Conservation (phyloP, 2,888 invertebrate species). For the Empis livida region DNA sequence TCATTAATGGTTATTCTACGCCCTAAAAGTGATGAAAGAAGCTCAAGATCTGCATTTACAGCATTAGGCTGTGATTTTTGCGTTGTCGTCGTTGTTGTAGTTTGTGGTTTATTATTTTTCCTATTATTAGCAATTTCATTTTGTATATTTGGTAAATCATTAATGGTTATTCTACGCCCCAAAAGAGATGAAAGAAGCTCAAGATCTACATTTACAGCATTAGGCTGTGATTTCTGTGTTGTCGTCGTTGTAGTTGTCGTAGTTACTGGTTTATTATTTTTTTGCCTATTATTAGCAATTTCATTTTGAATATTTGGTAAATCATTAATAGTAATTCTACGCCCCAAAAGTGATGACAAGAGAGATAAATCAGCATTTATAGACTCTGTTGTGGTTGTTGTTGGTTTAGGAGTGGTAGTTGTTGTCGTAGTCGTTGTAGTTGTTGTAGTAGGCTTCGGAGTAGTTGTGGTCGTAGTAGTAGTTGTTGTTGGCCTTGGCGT, state of each 20-base stretch:
- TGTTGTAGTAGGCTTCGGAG: constrained; percentile 15
- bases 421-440: constrained; percentile 8
- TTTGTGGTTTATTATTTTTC: constrained; percentile 21
- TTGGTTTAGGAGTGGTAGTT: constrained; percentile 10
- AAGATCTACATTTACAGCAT: constrained; percentile 19
- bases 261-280: constrained; percentile 11
- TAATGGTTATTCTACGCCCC: constrained; percentile 18
- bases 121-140: neutral
- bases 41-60: constrained; percentile 19
- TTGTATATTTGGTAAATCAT: constrained; percentile 12
- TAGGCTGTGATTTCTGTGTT: constrained; percentile 5
- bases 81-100: constrained; percentile 12
- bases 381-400: constrained; percentile 11
- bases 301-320: constrained; percentile 7
- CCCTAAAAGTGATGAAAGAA: constrained; percentile 18
- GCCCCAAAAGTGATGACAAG: constrained; percentile 19
- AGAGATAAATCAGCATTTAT: constrained; percentile 20
- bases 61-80: constrained; percentile 4
- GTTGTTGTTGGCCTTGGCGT: constrained; percentile 17
- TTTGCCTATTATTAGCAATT: too few relatives aligned
- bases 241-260: constrained; percentile 6
- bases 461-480: constrained; percentile 16
- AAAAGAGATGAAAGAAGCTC: constrained; percentile 20
- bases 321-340: constrained; percentile 18
- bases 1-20: constrained; percentile 18